Base-by-base conservation (phyloP, 2,888 invertebrate species). In the Cerastis rubricosa region DNA sequence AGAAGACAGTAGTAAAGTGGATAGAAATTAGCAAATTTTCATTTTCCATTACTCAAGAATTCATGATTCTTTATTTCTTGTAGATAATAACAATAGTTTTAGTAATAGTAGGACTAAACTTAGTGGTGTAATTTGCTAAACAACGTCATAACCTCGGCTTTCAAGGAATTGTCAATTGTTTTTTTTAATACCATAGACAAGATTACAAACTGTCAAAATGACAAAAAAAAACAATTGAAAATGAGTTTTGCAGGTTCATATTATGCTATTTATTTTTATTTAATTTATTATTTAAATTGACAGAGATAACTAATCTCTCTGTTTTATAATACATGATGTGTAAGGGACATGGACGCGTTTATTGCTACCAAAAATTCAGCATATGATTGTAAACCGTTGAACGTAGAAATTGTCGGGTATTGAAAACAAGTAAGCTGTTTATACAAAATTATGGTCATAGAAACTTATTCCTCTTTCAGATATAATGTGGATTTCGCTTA, bases 51-150 rank as follows among this genome's bases (percentile, higher is more conserved):
- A 80, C 8, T 43, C 73, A 64, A 35, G n/a, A 49, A 57, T 12
- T 64, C 54, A 65, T 49, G 7, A 25, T 45, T 51, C 0, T 80
- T 45, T 40, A 45, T 64, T 71, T 72, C 1, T 49, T 51, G 7
- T 73, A 73, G 57, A 57, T 43, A 40, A 14, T 80, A 57, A 49
- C 57, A 6, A 49, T 80, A 73, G 73, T 65, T 57, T 59, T 66
- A 74, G 40, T 59, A n/a, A 35, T 14, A 40, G 25, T 51, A 25
- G 11, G 11, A 45, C 17, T 66, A 40, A 47, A 45, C 47, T 47
- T 63, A 79, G 43, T 67, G 35, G 9, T 61, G 74, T 57, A 49
- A 49, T 81, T 79, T 81, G 61, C 43, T 7, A 25, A 74, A n/a
- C 40, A 67, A 74, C 66, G 54, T 25, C 29, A 43, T 61, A 51